Evolutionary conservation across 2,888 invertebrate genomes (phyloP), one percentile per base, ranked within the genome.

Genomic region (Atherix ibis): DNA sequence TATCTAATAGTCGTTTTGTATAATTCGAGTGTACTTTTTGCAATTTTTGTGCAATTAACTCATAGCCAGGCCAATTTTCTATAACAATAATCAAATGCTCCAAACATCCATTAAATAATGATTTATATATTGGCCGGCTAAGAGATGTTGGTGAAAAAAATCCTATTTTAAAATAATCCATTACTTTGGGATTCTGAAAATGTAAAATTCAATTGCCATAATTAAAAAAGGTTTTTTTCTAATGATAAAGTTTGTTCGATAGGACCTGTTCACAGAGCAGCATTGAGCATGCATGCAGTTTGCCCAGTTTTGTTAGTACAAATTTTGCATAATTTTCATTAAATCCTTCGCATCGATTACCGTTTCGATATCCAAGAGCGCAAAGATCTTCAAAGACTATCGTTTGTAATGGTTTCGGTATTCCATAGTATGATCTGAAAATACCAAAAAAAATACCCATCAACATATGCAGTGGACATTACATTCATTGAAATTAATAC

Each of bases 231-330:
- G 10, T 22, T 6, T 22, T 22, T 22, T 22, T 22, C 10, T 22
- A 8, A 22, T 22, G 22, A 8, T 6, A 6, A 29, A 15, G 15
- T 5, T 15, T 29, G 13, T 29, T 9, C 9, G 13, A 25, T 14
- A 27, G 18, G 50, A 70, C 70, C 58, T 65, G 66, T 44, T 67
- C 61, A 31, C 56, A 58, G 37, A 69, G 45, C 22, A 67, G 56
- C 39, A 70, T 62, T 2, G 70, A 70, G 12, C 63, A 58, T 9
- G 69, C 71, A 47, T 71, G 71, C 44, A 69, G 65, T 43, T 57
- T 61, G 2, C 66, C 71, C 46, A 71, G 47, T 47, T 66, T 66
- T 36, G 54, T 53, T 2, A 71, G 44, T 6, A 68, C 63, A 25
- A 66, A 44, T 29, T 61, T 46, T 38, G 62, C 62, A 46, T 71